Conservation (phyloP, 2,797 vertebrate genomes). For the Borostomias antarcticus region DNA sequence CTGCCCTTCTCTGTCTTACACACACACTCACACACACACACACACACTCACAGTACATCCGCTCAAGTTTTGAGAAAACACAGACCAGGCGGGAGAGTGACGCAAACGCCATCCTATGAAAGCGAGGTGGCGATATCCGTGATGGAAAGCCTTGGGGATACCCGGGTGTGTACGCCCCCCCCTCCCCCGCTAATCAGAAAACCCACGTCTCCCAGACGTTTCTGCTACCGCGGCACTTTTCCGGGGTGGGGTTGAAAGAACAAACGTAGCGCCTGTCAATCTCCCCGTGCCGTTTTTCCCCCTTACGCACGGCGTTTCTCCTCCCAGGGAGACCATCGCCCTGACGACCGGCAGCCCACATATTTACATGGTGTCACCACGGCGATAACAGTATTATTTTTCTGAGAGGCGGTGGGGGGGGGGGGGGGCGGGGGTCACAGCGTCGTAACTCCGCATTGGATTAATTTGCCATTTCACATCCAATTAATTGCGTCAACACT, state of each 20-base stretch:
- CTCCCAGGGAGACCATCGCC: slow-evolving; percentile 18
- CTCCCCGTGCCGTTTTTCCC: not conserved
- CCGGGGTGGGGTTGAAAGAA: slow-evolving; percentile 36
- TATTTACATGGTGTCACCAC: slow-evolving; percentile 61
- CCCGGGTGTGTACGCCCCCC: not conserved
- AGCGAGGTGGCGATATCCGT: slow-evolving; percentile 14
- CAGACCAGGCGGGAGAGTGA: slow-evolving; percentile 24
- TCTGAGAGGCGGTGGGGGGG: slow-evolving; percentile 10
- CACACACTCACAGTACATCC: slow-evolving; percentile 4
- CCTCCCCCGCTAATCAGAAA: slow-evolving; percentile 45
- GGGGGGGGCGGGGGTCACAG: slow-evolving; percentile 47
- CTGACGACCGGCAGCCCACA: slow-evolving; percentile 30
- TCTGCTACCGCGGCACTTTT: slow-evolving; percentile 47
- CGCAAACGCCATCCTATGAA: slow-evolving; percentile 31
- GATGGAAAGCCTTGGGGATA: slow-evolving; percentile 25
- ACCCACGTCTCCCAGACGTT: slow-evolving; percentile 28
- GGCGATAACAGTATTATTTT: slow-evolving; percentile 47
- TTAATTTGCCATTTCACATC: slow-evolving; percentile 78
- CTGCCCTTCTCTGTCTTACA: not conserved
- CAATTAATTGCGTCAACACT: slow-evolving; percentile 77
- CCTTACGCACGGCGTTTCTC: no score
- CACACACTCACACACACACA: slow-evolving; percentile 4
- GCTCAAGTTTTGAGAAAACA: slow-evolving; percentile 33
- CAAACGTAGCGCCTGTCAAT: slow-evolving; percentile 27
- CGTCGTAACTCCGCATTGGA: slow-evolving; percentile 57